A percentile compares a stretch with the other conserved stretches of the same genome.
These are phyloP conservation scores for Willowsia nigromaculata DNA, from an alignment of 2,888 invertebrate genomes.

Conservation along the genomic window DNA sequence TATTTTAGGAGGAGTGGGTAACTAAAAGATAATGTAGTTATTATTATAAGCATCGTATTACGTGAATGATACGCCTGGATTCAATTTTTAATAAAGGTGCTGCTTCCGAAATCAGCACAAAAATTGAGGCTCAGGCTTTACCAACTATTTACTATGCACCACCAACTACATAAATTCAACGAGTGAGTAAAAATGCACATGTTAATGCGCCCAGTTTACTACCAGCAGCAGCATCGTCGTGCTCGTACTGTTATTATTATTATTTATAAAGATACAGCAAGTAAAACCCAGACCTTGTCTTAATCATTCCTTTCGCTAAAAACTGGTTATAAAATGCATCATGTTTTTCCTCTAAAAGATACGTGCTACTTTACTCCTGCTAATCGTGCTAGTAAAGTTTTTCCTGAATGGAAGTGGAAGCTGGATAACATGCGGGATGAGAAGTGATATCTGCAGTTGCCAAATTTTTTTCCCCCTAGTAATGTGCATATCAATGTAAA, in stretches of 20 bases:
- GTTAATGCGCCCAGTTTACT: neutral
- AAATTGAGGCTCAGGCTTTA: neutral
- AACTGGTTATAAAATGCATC: conserved; percentile 35
- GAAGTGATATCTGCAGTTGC: neutral
- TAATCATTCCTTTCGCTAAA: neutral
- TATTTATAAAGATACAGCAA: neutral
- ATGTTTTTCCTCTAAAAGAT: neutral
- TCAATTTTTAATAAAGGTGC: conserved; percentile 58
- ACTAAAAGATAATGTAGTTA: conserved; percentile 25
- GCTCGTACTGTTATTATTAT: neutral
- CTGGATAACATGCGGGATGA: conserved; percentile 29
- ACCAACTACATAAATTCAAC: neutral
- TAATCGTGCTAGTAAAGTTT: conserved; percentile 8
- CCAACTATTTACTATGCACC: neutral
- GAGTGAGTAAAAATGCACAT: neutral
- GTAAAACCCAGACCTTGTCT: conserved; percentile 5
- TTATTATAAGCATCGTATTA: conserved; percentile 42
- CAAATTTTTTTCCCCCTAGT: conserved; percentile 26
- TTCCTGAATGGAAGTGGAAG: conserved; percentile 29
- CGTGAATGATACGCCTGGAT: conserved; percentile 68
- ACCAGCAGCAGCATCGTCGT: neutral
- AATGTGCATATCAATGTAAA: neutral
- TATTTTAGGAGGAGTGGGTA: conserved; percentile 31
- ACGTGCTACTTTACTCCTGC: neutral
- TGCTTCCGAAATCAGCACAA: conserved; percentile 53